A percentile compares a stretch with the other conserved stretches of the same genome.
These are phyloP conservation scores for Scaptomyza polygonia DNA, from an alignment of 2,888 invertebrate species.

Conservation along the genomic window DNA sequence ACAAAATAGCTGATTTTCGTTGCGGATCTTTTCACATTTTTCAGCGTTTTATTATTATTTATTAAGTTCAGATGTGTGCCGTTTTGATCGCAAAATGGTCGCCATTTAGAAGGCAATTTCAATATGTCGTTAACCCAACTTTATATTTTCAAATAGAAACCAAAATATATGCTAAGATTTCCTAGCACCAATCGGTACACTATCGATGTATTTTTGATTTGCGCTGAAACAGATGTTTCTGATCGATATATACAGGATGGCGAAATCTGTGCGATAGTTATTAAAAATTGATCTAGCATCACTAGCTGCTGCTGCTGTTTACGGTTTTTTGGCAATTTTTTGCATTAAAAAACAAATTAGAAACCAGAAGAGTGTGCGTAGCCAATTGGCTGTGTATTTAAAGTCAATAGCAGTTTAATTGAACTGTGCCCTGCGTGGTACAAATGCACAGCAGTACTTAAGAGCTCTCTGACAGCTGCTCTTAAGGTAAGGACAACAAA, in stretches of 20 bases:
- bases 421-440: slow-evolving; percentile 4
- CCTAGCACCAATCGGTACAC: not conserved
- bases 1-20: too few relatives aligned
- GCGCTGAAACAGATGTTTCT: slow-evolving; percentile 36
- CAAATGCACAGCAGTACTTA: not conserved
- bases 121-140: too few relatives aligned
- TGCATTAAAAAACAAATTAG: slow-evolving; percentile 8
- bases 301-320: slow-evolving; percentile 49
- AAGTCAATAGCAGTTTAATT: not conserved
- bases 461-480: slow-evolving; percentile 12
- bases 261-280: slow-evolving; percentile 32
- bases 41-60: too few relatives aligned
- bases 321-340: slow-evolving; percentile 27
- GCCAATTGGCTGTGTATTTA: not conserved
- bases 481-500: slow-evolving; percentile 54
- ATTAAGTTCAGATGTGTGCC: too few relatives aligned
- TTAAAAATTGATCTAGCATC: slow-evolving; percentile 21
- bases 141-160: not conserved
- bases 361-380: slow-evolving; percentile 4
- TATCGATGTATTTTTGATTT: slow-evolving; percentile 14
- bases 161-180: not conserved
- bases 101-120: too few relatives aligned
- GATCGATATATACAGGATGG: slow-evolving; percentile 15
- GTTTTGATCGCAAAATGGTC: too few relatives aligned
- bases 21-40: too few relatives aligned